Evolutionary conservation across 2,888 invertebrate species (phyloP), one percentile per base, ranked within the genome.

Genomic region (Brachylomia viminalis): DNA sequence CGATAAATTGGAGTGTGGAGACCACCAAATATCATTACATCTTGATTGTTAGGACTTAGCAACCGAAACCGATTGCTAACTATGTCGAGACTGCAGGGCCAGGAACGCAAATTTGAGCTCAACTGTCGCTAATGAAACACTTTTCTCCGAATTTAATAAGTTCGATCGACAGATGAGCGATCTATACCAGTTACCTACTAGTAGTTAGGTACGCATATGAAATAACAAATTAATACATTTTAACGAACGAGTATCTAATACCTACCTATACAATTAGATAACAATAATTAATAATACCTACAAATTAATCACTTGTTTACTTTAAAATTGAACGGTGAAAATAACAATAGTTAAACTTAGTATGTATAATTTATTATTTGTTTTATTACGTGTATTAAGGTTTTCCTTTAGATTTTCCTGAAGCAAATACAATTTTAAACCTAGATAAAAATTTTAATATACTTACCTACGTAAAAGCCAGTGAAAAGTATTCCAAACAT

Each of bases 321-420:
- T 42, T 23, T 30, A 23, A 30, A 52, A 11, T 38, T 27, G n/a
- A 23, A 47, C 5, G 27, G 15, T 65, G 10, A n/a, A n/a, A 52
- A 65, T 74, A 54, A 58, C 6, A 27, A 54, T 30, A 11, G n/a
- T n/a, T n/a, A n/a, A n/a, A n/a, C n/a, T n/a, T 15, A 74, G 17
- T 30, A 30, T n/a, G 17, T 2, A 49, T 11, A 27, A 45, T 30
- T 58, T 23, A 59, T 58, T 58, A 17, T 11, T n/a, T 38, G 38
- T 27, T 38, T 23, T n/a, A 33, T 49, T 62, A n/a, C 1, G 0
- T 6, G 4, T 65, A 4, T 38, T 77, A 42, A 45, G 10, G 56
- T 49, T 75, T 76, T 79, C n/a, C 47, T 66, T 47, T 0, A 67
- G 30, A 27, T 73, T 83, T 56, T 83, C 73, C 73, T 79, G 59